Evolutionary conservation across 2,113 vertebrate genomes (phyloP), one percentile per base, ranked within the genome.

Genomic region (Abramis brama): DNA sequence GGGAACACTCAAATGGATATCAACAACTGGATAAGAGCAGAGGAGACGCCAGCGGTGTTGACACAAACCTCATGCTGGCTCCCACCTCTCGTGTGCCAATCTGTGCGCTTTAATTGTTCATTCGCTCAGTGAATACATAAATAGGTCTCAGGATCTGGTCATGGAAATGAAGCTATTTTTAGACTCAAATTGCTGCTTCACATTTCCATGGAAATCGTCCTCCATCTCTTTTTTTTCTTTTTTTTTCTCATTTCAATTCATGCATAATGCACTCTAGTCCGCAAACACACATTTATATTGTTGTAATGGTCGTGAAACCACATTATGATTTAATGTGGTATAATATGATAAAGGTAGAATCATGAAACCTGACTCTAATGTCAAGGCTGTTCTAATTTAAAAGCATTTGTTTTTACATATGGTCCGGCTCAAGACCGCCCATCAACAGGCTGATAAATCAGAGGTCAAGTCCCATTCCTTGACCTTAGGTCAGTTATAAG

Each of bases 121-220:
- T 92, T 93, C 94, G 91, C 89, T 90, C 90, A 91, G 88, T 89
- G 92, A 94, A 93, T 94, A 93, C 92, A 93, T 94, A 94, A 95
- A 95, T 92, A 93, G 92, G 91, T 92, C 88, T 90, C 91, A 86
- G 80, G 74, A 87, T 88, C 89, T 84, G 86, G 86, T 92, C 89
- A 91, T 91, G 93, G 94, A 94, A 95, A 95, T 93, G 91, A 93
- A 88, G 93, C 91, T 90, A 93, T 94, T 91, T 93, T 94, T 95
- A 94, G 94, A 89, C 90, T 93, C 91, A 93, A 94, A 95, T 94
- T 94, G 92, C 92, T 84, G 90, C 93, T 93, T 92, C 90, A 91
- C 89, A 93, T 95, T 94, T 90, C 93, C 92, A 94, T 95, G 93
- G 94, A 91, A 93, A 95, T 93, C 86, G 68, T 88, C 88, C 87